Evolutionary conservation across 2,797 vertebrate genomes (phyloP).

Genomic region (Prunella strophiata): DNA sequence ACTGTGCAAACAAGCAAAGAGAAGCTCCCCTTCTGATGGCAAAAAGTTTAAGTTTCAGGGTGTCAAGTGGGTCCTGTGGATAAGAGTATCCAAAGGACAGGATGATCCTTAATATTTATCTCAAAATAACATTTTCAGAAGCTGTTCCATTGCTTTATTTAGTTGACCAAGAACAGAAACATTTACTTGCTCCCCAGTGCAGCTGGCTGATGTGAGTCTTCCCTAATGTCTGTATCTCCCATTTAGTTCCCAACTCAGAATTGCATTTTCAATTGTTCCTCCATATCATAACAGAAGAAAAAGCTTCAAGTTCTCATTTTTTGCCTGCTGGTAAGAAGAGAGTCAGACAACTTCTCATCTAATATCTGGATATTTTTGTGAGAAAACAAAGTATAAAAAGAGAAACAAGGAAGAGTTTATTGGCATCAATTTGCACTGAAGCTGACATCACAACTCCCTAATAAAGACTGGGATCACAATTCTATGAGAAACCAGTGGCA

Average conservation of each 20-base stretch:
- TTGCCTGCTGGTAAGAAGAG: not conserved
- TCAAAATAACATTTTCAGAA: not conserved
- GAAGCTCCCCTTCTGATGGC: not conserved
- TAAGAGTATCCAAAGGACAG: not conserved
- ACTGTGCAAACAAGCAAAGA: not conserved
- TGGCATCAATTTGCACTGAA: not conserved
- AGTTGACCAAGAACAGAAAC: not conserved
- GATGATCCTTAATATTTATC: not conserved
- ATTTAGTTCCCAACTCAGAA: not conserved
- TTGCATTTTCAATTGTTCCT: not conserved
- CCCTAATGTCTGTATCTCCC: not conserved
- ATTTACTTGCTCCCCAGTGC: not conserved
- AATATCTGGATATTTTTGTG: not conserved
- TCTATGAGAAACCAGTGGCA: not conserved
- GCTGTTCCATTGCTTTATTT: not conserved
- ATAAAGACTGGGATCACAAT: not conserved
- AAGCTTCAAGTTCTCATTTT: not conserved
- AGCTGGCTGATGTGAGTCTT: not conserved
- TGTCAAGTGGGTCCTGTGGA: not conserved
- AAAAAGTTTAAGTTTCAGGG: not conserved
- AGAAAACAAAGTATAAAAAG: not conserved
- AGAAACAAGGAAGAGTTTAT: not conserved
- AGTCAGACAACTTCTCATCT: not conserved
- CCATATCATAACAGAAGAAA: not conserved
- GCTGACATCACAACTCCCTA: not conserved